Evolutionary conservation across 2,113 vertebrate species (phyloP).

Genomic region (Pelusios castaneus): DNA sequence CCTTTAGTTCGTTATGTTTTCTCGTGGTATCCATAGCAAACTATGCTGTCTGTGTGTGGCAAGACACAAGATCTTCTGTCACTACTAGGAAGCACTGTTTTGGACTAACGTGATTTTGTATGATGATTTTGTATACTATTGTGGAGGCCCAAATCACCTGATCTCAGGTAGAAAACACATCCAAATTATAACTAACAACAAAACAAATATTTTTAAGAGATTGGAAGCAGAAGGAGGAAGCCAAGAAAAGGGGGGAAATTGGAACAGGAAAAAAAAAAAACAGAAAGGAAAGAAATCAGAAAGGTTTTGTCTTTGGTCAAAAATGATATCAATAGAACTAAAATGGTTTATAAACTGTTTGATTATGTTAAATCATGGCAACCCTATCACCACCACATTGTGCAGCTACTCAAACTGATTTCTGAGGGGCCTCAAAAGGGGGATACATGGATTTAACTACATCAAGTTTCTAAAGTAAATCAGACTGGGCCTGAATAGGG

Average conservation of each 20-base stretch:
- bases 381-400: neutral
- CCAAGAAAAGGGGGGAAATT: neutral
- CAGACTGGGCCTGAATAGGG: too few relatives aligned
- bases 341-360: neutral
- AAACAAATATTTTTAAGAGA: conserved; percentile 13
- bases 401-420: neutral
- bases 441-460: neutral
- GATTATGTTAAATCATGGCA: neutral
- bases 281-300: neutral
- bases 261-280: neutral
- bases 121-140: neutral
- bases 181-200: neutral
- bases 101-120: neutral
- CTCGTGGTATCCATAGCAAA: rapidly evolving
- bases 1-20: rapidly evolving
- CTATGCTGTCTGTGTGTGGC: neutral
- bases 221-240: neutral
- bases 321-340: conserved; percentile 10
- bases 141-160: neutral
- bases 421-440: rapidly evolving
- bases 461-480: conserved; percentile 1
- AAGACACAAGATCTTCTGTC: neutral
- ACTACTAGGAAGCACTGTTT: neutral
- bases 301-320: neutral
- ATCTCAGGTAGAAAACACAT: neutral